Evolutionary conservation across 2,888 invertebrate species (phyloP), one percentile per base, ranked within the genome.

Genomic region (Stegophylla sp.): DNA sequence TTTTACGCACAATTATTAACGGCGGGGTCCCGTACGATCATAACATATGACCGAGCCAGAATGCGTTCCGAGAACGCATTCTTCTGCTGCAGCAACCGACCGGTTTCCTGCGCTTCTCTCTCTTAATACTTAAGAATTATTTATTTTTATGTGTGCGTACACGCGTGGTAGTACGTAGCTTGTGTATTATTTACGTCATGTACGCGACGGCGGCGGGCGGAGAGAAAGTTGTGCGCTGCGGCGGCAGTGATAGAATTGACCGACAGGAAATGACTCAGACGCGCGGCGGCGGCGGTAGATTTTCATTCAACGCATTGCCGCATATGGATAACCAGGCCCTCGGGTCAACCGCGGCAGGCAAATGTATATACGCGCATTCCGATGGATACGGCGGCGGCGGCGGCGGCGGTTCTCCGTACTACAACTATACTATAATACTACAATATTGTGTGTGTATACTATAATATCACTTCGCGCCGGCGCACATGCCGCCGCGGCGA

Each of bases 211-310:
- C 43, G n/a, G 64, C 15, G 10, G 67, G 3, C 43, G 13, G 53
- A 67, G 77, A 79, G 79, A 79, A 79, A 79, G 79, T 79, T n/a
- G 61, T n/a, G 67, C 69, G 69, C 79, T 69, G 77, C n/a, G n/a
- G n/a, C n/a, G n/a, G n/a, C n/a, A 41, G 61, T 48, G 66, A 48
- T 69, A 59, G 69, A 79, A 79, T 71, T 71, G 79, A 61, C 79
- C 79, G 79, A 71, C 79, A 79, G 79, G 79, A 79, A 79, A 79
- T 79, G 79, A 79, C 79, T 79, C 79, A 79, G 79, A 79, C 79
- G 28, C 41, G 48, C n/a, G n/a, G n/a, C n/a, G n/a, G n/a, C n/a
- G 41, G 61, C 61, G 66, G 61, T 69, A 59, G 69, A 79, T 79
- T 79, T 79, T 69, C 79, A 79, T 79, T 79, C 48, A 79, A 79